Evolutionary conservation across 2,113 vertebrate species (phyloP).

Genomic region (Aldabrachelys gigantea): DNA sequence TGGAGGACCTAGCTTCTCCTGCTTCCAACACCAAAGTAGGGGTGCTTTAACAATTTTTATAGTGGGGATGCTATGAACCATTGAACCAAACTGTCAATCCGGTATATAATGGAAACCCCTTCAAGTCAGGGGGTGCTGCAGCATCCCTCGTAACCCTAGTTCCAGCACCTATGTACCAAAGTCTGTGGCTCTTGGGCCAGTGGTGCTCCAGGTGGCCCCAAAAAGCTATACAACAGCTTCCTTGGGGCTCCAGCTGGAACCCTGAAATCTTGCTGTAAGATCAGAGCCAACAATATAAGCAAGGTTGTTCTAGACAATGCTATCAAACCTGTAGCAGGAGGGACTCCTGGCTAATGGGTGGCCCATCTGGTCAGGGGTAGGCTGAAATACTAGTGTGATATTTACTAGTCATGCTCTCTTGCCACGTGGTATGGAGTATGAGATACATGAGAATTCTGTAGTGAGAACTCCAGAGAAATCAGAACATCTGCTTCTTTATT

Average conservation of each 20-base stretch:
- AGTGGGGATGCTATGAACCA: no score
- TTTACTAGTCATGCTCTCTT: conserved; percentile 27
- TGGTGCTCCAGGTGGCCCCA: neutral
- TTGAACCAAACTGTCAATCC: no score
- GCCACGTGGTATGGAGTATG: neutral
- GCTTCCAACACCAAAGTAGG: neutral
- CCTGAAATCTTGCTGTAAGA: neutral
- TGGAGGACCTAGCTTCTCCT: neutral
- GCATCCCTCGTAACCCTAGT: no score
- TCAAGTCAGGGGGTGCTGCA: no score
- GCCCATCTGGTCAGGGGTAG: neutral
- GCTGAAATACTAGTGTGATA: conserved; percentile 29
- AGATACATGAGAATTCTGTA: conserved; percentile 45
- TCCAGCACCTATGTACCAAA: no score
- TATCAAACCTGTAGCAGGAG: neutral
- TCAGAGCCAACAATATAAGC: conserved; percentile 4
- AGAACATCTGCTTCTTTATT: neutral
- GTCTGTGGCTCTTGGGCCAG: neutral
- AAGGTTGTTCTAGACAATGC: neutral
- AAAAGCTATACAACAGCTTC: neutral
- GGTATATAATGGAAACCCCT: no score
- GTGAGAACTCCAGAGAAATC: conserved; percentile 5
- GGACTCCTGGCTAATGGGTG: neutral
- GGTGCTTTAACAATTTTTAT: no score
- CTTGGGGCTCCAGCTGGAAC: neutral